phyloP scores from a whole-genome alignment of 2,113 vertebrate genomes.

The Marmota flaviventris region DNA sequence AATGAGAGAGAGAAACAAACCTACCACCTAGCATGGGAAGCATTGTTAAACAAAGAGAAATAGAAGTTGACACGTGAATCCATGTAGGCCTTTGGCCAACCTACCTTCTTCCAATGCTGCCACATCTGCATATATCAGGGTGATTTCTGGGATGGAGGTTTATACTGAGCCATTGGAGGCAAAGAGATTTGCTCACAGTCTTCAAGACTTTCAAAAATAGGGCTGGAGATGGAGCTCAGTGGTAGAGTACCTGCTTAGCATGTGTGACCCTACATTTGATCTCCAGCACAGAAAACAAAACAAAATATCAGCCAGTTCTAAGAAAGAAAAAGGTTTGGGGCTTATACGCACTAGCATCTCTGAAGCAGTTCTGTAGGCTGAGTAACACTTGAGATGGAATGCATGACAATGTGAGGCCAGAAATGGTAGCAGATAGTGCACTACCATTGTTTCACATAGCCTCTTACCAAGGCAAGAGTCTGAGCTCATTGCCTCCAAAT shows the following conservation, averaged over 20 bases:
- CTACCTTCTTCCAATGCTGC: neutral
- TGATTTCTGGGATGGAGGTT: constrained; percentile 24
- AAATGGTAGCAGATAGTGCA: neutral
- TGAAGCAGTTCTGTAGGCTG: neutral
- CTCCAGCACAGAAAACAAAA: neutral
- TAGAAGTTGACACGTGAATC: neutral
- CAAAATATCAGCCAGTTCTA: neutral
- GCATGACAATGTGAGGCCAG: neutral
- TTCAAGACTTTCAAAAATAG: constrained; percentile 25
- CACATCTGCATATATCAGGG: neutral
- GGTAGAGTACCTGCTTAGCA: neutral
- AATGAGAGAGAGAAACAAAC: neutral
- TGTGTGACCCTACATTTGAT: neutral
- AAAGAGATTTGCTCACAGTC: neutral
- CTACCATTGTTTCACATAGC: neutral
- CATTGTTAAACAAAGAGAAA: neutral
- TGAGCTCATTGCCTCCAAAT: neutral
- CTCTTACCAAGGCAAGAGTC: neutral
- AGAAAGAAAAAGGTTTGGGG: neutral
- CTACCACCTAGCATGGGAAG: neutral
- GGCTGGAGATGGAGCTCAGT: neutral
- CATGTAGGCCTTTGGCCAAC: neutral
- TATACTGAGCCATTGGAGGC: constrained; percentile 46
- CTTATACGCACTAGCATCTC: neutral
- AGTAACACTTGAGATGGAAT: neutral